These are phyloP conservation scores for Ceratina australensis DNA, from an alignment of 1,140 invertebrate species.

Conservation along the genomic window DNA sequence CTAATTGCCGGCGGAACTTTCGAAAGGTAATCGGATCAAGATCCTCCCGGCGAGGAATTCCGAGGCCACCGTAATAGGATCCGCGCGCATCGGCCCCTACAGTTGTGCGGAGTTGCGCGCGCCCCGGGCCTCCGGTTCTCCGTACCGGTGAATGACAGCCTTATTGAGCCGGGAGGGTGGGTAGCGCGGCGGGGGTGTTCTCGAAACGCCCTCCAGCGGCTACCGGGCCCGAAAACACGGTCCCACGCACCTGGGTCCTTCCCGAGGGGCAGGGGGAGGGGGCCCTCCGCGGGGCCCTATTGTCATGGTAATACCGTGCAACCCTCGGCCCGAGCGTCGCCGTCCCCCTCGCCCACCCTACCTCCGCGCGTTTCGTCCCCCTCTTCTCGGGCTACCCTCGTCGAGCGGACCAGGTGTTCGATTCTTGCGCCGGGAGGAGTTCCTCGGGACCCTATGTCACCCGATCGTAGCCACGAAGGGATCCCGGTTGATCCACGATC, in stretches of 20 bases:
- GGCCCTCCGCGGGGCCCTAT: slow-evolving; percentile 66
- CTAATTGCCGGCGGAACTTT: slow-evolving; percentile 43
- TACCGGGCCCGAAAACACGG: slow-evolving; percentile 70
- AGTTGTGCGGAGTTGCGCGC: slow-evolving; percentile 5
- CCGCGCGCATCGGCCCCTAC: neutral
- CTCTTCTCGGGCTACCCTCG: slow-evolving; percentile 47
- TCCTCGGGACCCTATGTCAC: slow-evolving; percentile 66
- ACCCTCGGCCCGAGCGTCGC: slow-evolving; percentile 30
- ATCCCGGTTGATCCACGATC: slow-evolving; percentile 56
- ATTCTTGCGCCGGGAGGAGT: slow-evolving; percentile 62
- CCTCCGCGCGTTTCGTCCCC: slow-evolving; percentile 13
- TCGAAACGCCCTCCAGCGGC: slow-evolving; percentile 70
- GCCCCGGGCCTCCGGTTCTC: neutral
- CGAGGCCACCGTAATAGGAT: slow-evolving; percentile 42
- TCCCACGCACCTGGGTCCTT: slow-evolving; percentile 76
- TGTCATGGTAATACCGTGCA: slow-evolving; percentile 73
- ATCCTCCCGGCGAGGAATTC: slow-evolving; percentile 17
- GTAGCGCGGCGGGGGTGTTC: slow-evolving; percentile 71
- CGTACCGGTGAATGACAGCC: slow-evolving; percentile 38
- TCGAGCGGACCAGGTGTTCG: slow-evolving; percentile 70
- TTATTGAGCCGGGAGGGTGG: slow-evolving; percentile 43
- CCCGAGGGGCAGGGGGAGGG: no score
- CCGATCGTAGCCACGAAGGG: slow-evolving; percentile 63
- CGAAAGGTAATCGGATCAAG: slow-evolving; percentile 47
- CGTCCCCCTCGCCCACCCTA: slow-evolving; percentile 33